Conservation (phyloP, 2,888 invertebrate genomes). For the Agonopterix arenella region DNA sequence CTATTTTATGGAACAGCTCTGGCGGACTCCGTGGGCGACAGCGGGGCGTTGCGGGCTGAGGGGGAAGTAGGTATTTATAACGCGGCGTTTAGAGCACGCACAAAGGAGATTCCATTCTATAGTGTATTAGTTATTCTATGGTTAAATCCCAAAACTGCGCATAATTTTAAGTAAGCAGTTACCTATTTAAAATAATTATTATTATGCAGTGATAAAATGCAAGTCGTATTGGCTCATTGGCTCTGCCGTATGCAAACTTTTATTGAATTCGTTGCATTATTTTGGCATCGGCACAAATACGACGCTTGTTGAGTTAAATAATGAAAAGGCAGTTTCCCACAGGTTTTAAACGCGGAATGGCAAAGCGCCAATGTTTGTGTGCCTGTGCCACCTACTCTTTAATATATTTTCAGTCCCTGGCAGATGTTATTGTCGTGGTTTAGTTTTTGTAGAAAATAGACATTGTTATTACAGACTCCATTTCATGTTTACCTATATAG, state of each 20-base stretch:
- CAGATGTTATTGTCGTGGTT: constrained; percentile 1
- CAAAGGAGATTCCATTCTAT: too few species aligned
- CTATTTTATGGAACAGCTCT: too few species aligned
- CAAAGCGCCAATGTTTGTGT: constrained; percentile 49
- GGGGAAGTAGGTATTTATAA: too few species aligned
- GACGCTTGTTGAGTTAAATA: constrained; percentile 68
- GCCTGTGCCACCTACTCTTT: constrained; percentile 24
- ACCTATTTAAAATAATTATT: not conserved
- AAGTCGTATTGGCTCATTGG: not conserved
- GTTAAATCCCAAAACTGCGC: constrained; percentile 4
- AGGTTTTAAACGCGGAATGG: constrained; percentile 61
- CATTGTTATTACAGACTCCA: too few species aligned
- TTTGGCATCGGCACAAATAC: constrained; percentile 61
- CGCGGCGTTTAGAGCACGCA: too few species aligned
- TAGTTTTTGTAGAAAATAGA: too few species aligned
- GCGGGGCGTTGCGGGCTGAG: too few species aligned
- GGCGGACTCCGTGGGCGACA: too few species aligned
- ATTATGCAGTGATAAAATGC: constrained; percentile 12
- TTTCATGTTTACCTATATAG: too few species aligned
- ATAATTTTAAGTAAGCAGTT: constrained; percentile 4
- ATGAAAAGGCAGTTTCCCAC: constrained; percentile 60
- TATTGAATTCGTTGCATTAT: constrained; percentile 41
- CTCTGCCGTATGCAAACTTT: constrained; percentile 22
- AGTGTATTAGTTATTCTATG: too few species aligned
- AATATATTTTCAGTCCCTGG: constrained; percentile 22